These are phyloP conservation scores for Magallana angulata DNA, from an alignment of 1,140 invertebrate species.

Conservation along the genomic window DNA sequence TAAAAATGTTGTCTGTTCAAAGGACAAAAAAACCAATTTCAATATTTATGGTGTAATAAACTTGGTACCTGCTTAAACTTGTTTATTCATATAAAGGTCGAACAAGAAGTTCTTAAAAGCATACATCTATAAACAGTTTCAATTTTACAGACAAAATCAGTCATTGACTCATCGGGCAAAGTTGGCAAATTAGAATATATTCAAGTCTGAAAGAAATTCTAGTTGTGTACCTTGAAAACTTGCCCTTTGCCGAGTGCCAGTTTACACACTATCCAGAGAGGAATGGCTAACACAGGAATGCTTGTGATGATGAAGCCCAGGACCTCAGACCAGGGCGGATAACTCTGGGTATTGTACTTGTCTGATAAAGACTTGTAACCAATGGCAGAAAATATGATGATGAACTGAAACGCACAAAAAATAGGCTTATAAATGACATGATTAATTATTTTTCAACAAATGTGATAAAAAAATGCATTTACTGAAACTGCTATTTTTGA, in stretches of 20 bases:
- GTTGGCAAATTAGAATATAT: too few relatives aligned
- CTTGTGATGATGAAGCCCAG: constrained; percentile 68
- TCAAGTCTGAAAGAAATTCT: too few relatives aligned
- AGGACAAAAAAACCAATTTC: not conserved
- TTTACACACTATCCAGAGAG: constrained; percentile 64
- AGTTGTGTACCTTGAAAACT: constrained; percentile 59
- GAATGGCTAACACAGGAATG: constrained; percentile 67
- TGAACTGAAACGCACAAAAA: constrained; percentile 68
- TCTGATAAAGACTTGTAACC: constrained; percentile 62
- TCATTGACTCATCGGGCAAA: too few relatives aligned
- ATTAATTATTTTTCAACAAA: too few relatives aligned
- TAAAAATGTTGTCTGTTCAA: not conserved
- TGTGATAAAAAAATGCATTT: too few relatives aligned
- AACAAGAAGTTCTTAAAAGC: too few relatives aligned
- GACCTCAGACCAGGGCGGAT: constrained; percentile 69
- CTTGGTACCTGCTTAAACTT: not conserved
- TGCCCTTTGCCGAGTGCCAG: constrained; percentile 56
- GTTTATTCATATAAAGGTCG: too few relatives aligned
- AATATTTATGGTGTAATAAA: too few relatives aligned
- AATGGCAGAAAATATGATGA: constrained; percentile 70
- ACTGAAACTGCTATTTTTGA: too few relatives aligned
- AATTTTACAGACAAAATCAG: too few relatives aligned
- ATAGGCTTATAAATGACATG: too few relatives aligned
- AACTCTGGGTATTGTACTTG: constrained; percentile 58
- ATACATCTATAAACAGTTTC: too few relatives aligned